Evolutionary conservation across 2,797 vertebrate genomes (phyloP), one percentile per base, ranked within the genome.

Genomic region (Iguana delicatissima): DNA sequence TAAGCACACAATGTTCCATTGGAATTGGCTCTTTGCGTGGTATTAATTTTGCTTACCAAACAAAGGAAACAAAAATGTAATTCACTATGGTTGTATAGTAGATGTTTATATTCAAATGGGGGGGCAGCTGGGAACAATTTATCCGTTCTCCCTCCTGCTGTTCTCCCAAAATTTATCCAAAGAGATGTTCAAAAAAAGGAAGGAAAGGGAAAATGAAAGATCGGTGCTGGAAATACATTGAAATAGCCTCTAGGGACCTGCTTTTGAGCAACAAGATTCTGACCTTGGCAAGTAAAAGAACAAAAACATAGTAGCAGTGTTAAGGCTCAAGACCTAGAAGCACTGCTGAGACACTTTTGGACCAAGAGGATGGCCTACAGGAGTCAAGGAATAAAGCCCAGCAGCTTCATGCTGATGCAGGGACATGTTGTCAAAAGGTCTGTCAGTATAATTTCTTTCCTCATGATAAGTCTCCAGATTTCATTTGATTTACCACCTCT

Each of bases 381-480:
- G 35, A 89, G 94, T 94, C 55, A 92, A 94, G 93, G 50, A 92
- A 59, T 50, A 91, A 64, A 67, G 50, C 89, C 85, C 89, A 67
- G n/a, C 35, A 90, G 86, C 80, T 95, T 92, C 74, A 38, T 87
- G 20, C 79, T 77, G 84, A 1, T 88, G 93, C 0, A 0, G 42
- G 81, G 0, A 16, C 87, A 64, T 77, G n/a, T 89, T 94, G 87
- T 91, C 22, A 32, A 80, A 35, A 89, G 73, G 1, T 82, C 42
- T 91, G 74, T 80, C 59, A n/a, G 32, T 84, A 67, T 77, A 18
- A 50, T 87, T 90, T 94, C 91, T 38, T 91, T 73, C 79, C 5
- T 69, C 46, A 10, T 89, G 62, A 20, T 77, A 55, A 83, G 69
- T 22, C 67, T 87, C 14, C 13, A 81, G 73, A n/a, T 22, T 22